A percentile compares a stretch with the other conserved stretches of the same genome.
Conservation (phyloP, 2,888 invertebrate genomes). For the Drosophila robusta region DNA sequence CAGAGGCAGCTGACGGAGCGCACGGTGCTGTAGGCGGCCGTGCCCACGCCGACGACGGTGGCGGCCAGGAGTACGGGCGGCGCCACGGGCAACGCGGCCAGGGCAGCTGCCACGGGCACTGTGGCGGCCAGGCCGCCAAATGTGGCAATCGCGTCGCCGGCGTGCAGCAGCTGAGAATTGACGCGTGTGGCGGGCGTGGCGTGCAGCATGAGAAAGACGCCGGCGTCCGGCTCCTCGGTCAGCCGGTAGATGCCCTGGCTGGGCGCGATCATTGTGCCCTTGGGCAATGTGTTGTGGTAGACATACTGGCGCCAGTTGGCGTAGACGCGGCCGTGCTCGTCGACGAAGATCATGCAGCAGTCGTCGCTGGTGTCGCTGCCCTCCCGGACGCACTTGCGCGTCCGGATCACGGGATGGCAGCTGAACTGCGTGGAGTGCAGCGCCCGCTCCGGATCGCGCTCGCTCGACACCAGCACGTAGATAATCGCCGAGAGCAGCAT, state of each 20-base stretch:
- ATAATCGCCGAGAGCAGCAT: conserved; percentile 76
- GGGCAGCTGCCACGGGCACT: conserved; percentile 54
- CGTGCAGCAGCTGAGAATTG: conserved; percentile 47
- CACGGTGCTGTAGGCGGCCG: conserved; percentile 68
- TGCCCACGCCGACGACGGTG: conserved; percentile 55
- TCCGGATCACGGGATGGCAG: conserved; percentile 78
- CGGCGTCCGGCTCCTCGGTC: conserved; percentile 39
- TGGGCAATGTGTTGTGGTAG: conserved; percentile 83
- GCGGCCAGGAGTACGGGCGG: conserved; percentile 60
- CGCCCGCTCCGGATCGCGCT: conserved; percentile 50
- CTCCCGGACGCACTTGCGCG: conserved; percentile 73
- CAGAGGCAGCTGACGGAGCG: conserved; percentile 65
- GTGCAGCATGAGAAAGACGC: conserved; percentile 69
- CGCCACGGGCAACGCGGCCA: conserved; percentile 58
- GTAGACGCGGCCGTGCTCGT: conserved; percentile 84
- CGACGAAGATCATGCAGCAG: conserved; percentile 81
- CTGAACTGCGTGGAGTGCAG: conserved; percentile 57
- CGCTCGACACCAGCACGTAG: conserved; percentile 72
- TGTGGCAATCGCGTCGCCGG: conserved; percentile 70
- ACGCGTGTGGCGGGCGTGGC: conserved; percentile 68
- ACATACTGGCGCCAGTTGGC: conserved; percentile 85
- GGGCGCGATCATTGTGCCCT: conserved; percentile 83
- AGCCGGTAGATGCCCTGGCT: conserved; percentile 82
- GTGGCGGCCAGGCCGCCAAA: conserved; percentile 69
- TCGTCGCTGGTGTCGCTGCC: conserved; percentile 62